These are phyloP conservation scores for Etheostoma perlongum DNA, from an alignment of 2,797 vertebrate genomes.

Conservation along the genomic window DNA sequence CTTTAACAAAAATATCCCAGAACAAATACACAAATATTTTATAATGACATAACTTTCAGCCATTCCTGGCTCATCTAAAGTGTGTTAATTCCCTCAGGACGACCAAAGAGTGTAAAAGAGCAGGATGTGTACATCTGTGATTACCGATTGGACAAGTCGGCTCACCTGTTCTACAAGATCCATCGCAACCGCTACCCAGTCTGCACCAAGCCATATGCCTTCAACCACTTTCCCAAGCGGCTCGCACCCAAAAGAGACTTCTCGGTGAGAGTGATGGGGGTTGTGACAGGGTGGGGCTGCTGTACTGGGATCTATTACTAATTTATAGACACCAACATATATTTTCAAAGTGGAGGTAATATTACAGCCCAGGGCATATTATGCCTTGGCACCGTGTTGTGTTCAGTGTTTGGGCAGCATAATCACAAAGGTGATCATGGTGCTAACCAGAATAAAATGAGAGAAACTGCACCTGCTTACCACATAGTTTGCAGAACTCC, in stretches of 20 bases:
- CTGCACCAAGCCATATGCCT: constrained; percentile 98
- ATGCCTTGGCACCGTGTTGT: neutral
- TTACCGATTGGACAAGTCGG: constrained; percentile 97
- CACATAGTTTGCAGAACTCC: constrained; percentile 1
- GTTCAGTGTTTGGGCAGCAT: constrained; percentile 5
- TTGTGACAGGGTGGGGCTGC: neutral
- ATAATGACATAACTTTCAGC: neutral
- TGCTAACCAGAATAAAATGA: constrained; percentile 20
- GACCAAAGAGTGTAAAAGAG: constrained; percentile 96
- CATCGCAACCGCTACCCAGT: constrained; percentile 97
- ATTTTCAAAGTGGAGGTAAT: constrained; percentile 39
- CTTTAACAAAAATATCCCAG: neutral
- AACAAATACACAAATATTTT: neutral
- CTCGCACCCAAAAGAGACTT: constrained; percentile 97
- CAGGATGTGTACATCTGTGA: constrained; percentile 98
- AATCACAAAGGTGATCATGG: neutral
- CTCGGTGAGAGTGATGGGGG: constrained; percentile 85
- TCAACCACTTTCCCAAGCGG: constrained; percentile 97
- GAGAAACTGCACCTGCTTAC: neutral
- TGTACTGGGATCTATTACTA: constrained; percentile 31
- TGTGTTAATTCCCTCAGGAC: constrained; percentile 81
- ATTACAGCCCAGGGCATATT: constrained; percentile 32
- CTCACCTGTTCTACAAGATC: constrained; percentile 99
- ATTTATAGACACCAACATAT: constrained; percentile 47
- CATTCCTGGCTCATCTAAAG: constrained; percentile 6